Percentiles rank a stretch among this genome's conserved stretches.
Evolutionary conservation across 2,888 invertebrate genomes (phyloP).

Genomic region (Eupithecia centaureata): DNA sequence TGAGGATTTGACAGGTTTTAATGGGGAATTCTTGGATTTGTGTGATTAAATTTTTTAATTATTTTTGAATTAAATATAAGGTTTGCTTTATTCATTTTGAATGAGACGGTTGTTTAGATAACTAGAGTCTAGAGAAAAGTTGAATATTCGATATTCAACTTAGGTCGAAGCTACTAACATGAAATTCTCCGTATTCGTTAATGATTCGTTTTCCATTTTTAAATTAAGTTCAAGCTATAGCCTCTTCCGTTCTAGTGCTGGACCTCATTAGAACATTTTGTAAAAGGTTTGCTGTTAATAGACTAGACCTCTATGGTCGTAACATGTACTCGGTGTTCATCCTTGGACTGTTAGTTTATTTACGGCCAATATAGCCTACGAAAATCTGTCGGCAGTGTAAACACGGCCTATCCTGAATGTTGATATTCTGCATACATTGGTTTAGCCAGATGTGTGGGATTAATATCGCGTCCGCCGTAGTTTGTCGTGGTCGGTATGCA

Average conservation of each 20-base stretch:
- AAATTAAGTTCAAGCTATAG: not conserved
- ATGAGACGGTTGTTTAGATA: not conserved
- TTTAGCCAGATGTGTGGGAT: conserved; percentile 27
- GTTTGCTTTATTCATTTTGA: not conserved
- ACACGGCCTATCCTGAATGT: not conserved
- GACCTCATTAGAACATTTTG: not conserved
- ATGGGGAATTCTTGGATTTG: not conserved
- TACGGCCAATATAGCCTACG: not conserved
- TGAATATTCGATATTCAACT: too few relatives aligned
- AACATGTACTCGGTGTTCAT: not conserved
- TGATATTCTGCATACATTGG: conserved; percentile 31
- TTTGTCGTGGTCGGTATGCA: conserved; percentile 24
- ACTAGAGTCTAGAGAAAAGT: too few relatives aligned
- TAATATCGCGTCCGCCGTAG: conserved; percentile 27
- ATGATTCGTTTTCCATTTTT: not conserved
- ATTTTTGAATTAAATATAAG: too few relatives aligned
- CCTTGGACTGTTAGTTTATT: not conserved
- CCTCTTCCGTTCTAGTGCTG: not conserved
- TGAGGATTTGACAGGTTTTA: conserved; percentile 12
- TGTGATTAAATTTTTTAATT: not conserved
- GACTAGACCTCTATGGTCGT: not conserved
- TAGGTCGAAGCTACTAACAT: not conserved
- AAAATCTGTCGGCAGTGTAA: not conserved
- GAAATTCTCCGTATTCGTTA: not conserved
- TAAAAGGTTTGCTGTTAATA: not conserved